phyloP scores from a whole-genome alignment of 1,140 invertebrate species.

The Epicauta chinensis region DNA sequence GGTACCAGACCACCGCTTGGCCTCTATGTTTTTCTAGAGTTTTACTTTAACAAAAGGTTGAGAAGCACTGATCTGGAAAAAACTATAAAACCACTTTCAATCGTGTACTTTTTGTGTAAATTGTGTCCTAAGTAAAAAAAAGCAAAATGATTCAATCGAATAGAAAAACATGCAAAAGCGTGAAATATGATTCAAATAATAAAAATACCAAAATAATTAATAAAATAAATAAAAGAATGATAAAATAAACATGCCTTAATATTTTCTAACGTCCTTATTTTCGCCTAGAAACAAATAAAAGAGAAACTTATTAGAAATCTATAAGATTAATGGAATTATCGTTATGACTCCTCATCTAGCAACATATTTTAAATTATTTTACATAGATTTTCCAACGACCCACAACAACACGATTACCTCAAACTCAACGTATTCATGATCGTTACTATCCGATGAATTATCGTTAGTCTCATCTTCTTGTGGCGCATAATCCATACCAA shows the following conservation, averaged over 20 bases:
- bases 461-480: slow-evolving; percentile 8
- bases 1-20: too few relatives aligned
- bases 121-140: slow-evolving; percentile 1
- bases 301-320: slow-evolving; percentile 29
- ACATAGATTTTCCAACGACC: background rate
- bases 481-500: slow-evolving; percentile 21
- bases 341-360: background rate
- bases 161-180: background rate
- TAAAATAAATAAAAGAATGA: slow-evolving; percentile 16
- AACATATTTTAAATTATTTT: background rate
- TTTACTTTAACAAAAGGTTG: too few relatives aligned
- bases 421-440: slow-evolving; percentile 8
- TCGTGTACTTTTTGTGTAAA: too few relatives aligned
- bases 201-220: background rate
- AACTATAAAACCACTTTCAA: too few relatives aligned
- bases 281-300: slow-evolving; percentile 50
- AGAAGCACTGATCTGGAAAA: too few relatives aligned
- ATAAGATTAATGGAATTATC: background rate
- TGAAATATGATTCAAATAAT: background rate
- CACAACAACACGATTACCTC: background rate
- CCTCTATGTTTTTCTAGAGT: too few relatives aligned
- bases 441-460: slow-evolving; percentile 7
- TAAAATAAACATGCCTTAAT: slow-evolving; percentile 55
- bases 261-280: slow-evolving; percentile 53
- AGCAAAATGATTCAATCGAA: slow-evolving; percentile 16